Conservation (phyloP, 2,888 invertebrate species). For the Synanthedon tipuliformis region DNA sequence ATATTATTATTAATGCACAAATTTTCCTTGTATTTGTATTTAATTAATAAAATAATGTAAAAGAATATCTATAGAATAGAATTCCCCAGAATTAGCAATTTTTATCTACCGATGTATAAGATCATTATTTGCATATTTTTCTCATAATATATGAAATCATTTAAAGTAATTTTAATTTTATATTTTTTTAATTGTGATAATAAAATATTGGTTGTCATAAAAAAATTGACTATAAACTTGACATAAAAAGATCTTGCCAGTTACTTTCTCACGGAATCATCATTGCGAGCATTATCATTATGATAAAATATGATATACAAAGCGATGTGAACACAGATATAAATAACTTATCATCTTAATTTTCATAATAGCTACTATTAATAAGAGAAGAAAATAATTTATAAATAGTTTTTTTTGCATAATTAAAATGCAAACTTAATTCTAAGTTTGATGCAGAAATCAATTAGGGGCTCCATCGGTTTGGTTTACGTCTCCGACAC, state of each 20-base stretch:
- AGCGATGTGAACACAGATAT: background rate
- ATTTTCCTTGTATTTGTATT: background rate
- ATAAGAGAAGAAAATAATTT: no score
- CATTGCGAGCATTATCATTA: no score
- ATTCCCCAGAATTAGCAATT: background rate
- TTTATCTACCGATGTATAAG: background rate
- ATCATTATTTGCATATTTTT: no score
- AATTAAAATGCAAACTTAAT: background rate
- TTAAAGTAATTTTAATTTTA: no score
- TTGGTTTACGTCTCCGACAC: constrained; percentile 71
- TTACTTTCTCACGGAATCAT: no score
- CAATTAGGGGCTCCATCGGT: constrained; percentile 66
- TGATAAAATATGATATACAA: no score
- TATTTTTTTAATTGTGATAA: no score
- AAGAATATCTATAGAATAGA: no score
- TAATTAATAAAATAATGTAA: background rate
- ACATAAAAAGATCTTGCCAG: no score
- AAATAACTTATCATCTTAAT: background rate
- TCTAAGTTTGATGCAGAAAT: constrained; percentile 41
- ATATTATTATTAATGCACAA: background rate
- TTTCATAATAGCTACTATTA: background rate
- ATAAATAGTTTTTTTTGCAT: background rate
- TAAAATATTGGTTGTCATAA: no score
- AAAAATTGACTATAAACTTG: no score
- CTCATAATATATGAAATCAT: no score